Base-by-base conservation (phyloP, 2,113 vertebrate species). In the Percopsis transmontana region DNA sequence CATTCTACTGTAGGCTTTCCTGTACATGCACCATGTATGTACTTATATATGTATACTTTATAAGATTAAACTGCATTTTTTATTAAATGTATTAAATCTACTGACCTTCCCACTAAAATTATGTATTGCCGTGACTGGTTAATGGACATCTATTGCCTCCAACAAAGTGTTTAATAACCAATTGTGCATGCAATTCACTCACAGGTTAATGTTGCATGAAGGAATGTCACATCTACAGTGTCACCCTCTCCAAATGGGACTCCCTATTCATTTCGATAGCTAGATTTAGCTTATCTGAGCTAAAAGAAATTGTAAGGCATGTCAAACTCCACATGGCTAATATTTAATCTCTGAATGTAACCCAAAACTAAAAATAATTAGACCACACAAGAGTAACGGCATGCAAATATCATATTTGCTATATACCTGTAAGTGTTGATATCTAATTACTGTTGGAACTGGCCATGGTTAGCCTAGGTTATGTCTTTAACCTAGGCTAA, bases 201-300 rank as follows among this genome's bases (percentile, higher is more conserved):
- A n/a, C 79, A 82, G 82, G 84, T 88, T 92, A 92, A 92, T 91
- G 91, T 90, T 88, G 90, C 91, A 90, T 92, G 91, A 92, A 92
- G 89, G 91, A 92, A 91, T 92, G 91, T 92, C 91, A 92, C 90
- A 91, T 89, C 88, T 91, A 87, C 76, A 87, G 88, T 86, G 88
- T 87, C 85, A 86, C 83, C 75, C 71, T 86, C 79, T 84, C 85
- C 82, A 85, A 89, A 86, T 90, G 85, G 89, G 87, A 89, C 84
- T 85, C 66, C 70, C 75, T 81, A 15, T 76, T 70, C 81, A 65
- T 56, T 76, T 7, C 27, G 8, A 33, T 33, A 33, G 27, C 1
- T 33, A 33, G 27, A 33, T 33, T 33, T 33, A 33, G n/a, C n/a
- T n/a, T n/a, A n/a, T n/a, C 27, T 33, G 27, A 48, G 48, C 56